phyloP scores from a whole-genome alignment of 1,140 invertebrate species.

The Agrypnia vestita region DNA sequence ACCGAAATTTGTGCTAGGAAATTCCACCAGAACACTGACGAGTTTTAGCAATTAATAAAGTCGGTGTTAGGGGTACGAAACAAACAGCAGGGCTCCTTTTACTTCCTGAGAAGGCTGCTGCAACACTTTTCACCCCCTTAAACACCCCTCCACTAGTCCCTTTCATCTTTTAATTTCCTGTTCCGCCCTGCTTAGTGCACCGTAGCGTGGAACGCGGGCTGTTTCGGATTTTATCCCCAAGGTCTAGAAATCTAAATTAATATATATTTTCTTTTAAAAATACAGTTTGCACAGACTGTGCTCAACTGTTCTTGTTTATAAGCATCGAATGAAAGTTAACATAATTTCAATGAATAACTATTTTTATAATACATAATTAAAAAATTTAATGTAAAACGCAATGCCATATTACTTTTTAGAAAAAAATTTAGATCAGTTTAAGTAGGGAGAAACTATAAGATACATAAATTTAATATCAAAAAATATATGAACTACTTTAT shows the following conservation, averaged over 20 bases:
- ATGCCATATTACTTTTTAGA: too few species aligned
- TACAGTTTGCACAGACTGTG: too few species aligned
- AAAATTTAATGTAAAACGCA: too few species aligned
- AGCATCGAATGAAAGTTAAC: too few species aligned
- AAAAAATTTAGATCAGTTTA: too few species aligned
- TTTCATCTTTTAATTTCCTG: conserved; percentile 63
- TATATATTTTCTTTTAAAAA: too few species aligned
- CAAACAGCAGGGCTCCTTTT: conserved; percentile 51
- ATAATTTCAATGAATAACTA: too few species aligned
- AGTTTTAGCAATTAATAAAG: conserved; percentile 56
- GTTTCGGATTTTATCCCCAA: conserved; percentile 30
- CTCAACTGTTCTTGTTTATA: too few species aligned
- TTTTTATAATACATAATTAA: too few species aligned
- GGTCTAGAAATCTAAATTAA: neutral
- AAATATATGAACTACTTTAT: too few species aligned
- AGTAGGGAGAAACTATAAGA: too few species aligned
- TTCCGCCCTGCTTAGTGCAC: conserved; percentile 59
- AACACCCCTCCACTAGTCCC: conserved; percentile 47
- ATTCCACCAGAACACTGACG: neutral
- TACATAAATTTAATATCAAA: too few species aligned
- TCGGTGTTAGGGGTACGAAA: conserved; percentile 51
- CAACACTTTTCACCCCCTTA: conserved; percentile 16
- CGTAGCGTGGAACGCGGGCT: conserved; percentile 53
- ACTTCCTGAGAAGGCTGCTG: conserved; percentile 50
- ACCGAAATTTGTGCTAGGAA: neutral